Percentiles rank a stretch among this genome's conserved stretches.
phyloP scores from a whole-genome alignment of 2,113 vertebrate species.

The Pagrus major region DNA sequence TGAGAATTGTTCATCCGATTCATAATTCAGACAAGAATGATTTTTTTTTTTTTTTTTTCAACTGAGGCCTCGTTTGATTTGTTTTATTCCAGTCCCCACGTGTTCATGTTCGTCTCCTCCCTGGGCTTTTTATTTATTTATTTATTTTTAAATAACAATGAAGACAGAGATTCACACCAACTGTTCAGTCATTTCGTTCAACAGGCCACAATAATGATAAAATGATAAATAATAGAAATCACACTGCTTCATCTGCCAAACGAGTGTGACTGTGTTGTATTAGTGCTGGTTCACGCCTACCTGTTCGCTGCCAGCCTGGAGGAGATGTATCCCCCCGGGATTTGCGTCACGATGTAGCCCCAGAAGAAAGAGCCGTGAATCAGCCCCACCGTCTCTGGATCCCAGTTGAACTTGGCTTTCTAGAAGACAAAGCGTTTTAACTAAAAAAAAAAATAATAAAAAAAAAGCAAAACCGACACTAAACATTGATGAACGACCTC shows the following conservation, averaged over 20 bases:
- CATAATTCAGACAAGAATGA: constrained; percentile 1
- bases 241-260: not conserved
- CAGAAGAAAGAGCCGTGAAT: constrained; percentile 99
- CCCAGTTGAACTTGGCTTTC: constrained; percentile 99
- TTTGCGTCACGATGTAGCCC: constrained; percentile 99
- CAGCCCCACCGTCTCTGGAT: constrained; percentile 96
- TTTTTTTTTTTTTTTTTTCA: constrained; percentile 16
- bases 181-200: constrained; percentile 11
- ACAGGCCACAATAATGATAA: constrained; percentile 15
- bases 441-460: not conserved
- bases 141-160: constrained; percentile 5
- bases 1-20: not conserved
- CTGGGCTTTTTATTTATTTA: too few relatives aligned
- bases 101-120: constrained; percentile 8
- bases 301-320: constrained; percentile 98
- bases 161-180: not conserved
- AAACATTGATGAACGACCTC: not conserved
- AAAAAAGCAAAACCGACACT: not conserved
- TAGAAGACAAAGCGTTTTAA: constrained; percentile 59
- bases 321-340: constrained; percentile 97
- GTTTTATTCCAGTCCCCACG: not conserved
- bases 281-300: constrained; percentile 78
- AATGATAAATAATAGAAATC: not conserved
- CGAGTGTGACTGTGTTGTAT: not conserved
- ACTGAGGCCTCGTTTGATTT: too few relatives aligned